These are phyloP conservation scores for Chelonia mydas DNA, from an alignment of 2,797 vertebrate species.

Conservation along the genomic window DNA sequence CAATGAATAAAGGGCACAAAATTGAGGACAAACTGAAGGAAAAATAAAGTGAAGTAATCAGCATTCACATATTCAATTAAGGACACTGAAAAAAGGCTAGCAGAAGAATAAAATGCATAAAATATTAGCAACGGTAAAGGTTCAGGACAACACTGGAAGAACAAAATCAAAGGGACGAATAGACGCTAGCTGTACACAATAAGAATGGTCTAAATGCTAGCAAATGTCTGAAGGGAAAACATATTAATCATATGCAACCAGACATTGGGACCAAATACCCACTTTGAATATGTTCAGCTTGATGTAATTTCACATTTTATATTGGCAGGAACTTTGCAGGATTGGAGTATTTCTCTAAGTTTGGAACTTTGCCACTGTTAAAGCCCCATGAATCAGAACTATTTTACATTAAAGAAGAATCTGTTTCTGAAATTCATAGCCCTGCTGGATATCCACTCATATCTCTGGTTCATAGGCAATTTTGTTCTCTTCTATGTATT, in stretches of 20 bases:
- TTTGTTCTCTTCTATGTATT: not conserved
- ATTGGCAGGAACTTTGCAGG: too few species aligned
- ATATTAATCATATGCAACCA: not conserved
- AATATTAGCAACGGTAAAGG: not conserved
- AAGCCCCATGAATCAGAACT: not conserved
- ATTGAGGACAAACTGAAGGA: not conserved
- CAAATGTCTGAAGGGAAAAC: not conserved
- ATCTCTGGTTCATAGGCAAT: not conserved
- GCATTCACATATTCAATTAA: not conserved
- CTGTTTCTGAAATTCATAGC: not conserved
- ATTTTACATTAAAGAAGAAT: not conserved
- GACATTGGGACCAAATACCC: not conserved
- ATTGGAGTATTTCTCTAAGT: not conserved
- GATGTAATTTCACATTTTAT: not conserved
- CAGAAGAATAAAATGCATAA: not conserved
- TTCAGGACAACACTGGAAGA: not conserved
- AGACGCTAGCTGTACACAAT: not conserved
- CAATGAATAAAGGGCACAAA: not conserved
- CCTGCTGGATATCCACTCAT: not conserved
- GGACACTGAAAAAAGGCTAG: not conserved
- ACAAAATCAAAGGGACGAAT: not conserved
- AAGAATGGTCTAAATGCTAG: not conserved
- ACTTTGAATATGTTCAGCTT: not conserved
- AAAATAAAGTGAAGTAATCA: not conserved
- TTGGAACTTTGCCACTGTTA: not conserved